Evolutionary conservation across 2,113 vertebrate species (phyloP), one percentile per base, ranked within the genome.

Genomic region (Phrynocephalus versicolor): DNA sequence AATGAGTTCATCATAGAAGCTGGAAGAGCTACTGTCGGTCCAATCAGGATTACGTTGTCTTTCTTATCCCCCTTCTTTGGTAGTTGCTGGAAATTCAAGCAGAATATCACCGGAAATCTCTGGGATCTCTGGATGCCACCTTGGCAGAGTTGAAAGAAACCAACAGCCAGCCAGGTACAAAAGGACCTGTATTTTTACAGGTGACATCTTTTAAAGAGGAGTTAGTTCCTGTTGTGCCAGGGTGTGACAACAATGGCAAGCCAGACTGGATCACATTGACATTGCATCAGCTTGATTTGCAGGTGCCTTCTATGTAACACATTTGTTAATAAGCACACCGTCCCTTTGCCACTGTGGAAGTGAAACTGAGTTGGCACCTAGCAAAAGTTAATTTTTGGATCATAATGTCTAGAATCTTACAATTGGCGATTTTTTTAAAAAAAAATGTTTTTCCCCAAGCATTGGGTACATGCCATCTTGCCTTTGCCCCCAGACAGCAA

Each of bases 21-120:
- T 6, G 45, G 45, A 51, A 51, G 45, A 51, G 45, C 45, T 51
- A 10, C n/a, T n/a, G n/a, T n/a, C n/a, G 45, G 45, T 51, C 45
- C 45, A 51, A 51, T 51, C 45, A 51, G 45, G 45, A 51, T 84
- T 91, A 51, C 14, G 23, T 37, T 84, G 25, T 78, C 2, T 14
- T 0, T 62, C 18, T 25, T 35, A 30, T 30, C 16, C 12, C 23
- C 0, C 89, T 80, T 92, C 18, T 84, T 45, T 2, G 87, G 16
- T 93, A 99, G 99, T 95, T 99, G 64, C 92, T 99, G 65, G 98
- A 99, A 92, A 97, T 99, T 39, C 99, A 99, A 87, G 97, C 98
- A 3, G 97, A 98, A 23, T 98, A 98, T 91, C 98, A 99, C 88
- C 97, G 95, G 85, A 93, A 94, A 37, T 99, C 98, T 0, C 94